These are phyloP conservation scores for Halcyon smyrnensis DNA, from an alignment of 2,797 vertebrate genomes.

Conservation along the genomic window DNA sequence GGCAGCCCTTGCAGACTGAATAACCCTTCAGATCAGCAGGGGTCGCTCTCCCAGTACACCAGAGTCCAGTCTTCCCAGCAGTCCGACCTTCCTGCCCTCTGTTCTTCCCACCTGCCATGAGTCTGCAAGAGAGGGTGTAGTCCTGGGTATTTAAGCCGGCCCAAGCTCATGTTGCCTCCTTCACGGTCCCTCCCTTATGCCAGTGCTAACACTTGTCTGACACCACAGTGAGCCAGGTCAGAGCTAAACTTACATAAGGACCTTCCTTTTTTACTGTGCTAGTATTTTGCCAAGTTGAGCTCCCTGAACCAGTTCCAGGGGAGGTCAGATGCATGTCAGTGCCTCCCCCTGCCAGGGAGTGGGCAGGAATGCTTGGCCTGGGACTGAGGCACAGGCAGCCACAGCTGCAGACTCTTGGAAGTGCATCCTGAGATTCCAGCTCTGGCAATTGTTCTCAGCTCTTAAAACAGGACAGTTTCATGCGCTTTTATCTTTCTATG, in stretches of 20 bases:
- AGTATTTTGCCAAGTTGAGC: background rate
- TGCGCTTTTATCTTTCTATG: background rate
- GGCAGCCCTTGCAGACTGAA: background rate
- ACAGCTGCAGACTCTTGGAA: background rate
- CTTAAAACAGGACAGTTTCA: background rate
- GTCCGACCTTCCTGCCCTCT: background rate
- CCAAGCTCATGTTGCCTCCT: background rate
- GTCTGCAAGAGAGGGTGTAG: background rate
- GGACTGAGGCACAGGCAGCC: background rate
- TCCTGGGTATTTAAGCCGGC: background rate
- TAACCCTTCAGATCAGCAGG: background rate
- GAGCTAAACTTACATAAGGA: background rate
- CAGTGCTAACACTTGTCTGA: background rate
- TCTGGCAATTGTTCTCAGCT: background rate
- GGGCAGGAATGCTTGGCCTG: background rate
- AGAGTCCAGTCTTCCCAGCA: background rate
- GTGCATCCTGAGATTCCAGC: background rate
- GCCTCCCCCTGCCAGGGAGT: background rate
- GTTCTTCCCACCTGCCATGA: background rate
- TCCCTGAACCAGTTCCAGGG: background rate
- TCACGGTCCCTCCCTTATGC: background rate
- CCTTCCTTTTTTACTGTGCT: background rate
- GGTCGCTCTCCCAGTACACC: background rate
- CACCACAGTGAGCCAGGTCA: background rate
- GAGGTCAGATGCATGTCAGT: background rate